These are phyloP conservation scores for Dorcus hopei DNA, from an alignment of 2,888 invertebrate genomes.

Conservation along the genomic window DNA sequence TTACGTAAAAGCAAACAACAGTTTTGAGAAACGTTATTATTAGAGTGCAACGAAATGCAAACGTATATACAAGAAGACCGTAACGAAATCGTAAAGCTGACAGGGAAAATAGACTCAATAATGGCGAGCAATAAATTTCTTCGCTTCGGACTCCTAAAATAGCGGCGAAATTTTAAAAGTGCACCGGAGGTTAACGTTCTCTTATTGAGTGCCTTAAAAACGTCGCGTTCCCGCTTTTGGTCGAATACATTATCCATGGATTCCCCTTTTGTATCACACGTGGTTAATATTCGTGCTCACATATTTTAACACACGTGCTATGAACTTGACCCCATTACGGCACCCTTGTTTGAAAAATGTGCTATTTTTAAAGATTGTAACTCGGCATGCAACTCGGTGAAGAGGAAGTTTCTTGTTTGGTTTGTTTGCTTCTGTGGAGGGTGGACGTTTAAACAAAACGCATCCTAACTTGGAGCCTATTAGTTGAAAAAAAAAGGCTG, in stretches of 20 bases:
- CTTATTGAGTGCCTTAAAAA: slow-evolving; percentile 3
- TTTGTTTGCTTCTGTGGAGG: no score
- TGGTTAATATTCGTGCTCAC: no score
- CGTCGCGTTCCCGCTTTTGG: not conserved
- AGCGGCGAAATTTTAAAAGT: slow-evolving; percentile 5
- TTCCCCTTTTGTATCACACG: no score
- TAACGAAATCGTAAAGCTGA: not conserved
- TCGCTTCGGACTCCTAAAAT: slow-evolving; percentile 15
- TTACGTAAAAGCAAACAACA: no score
- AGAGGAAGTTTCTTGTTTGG: no score
- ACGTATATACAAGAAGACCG: not conserved
- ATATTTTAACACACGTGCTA: not conserved
- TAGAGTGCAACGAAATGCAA: not conserved
- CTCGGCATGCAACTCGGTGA: no score
- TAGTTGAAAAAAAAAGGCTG: no score
- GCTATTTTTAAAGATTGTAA: slow-evolving; percentile 9
- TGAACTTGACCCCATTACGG: slow-evolving; percentile 19
- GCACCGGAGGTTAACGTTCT: slow-evolving; percentile 16
- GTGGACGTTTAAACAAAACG: no score
- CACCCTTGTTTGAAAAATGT: slow-evolving; percentile 14
- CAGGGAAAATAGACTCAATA: slow-evolving; percentile 11
- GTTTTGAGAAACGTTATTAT: no score
- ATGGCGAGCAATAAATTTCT: slow-evolving; percentile 20
- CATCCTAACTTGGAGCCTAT: no score
- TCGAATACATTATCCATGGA: no score